A percentile compares a stretch with the other conserved stretches of the same genome.
These are phyloP conservation scores for Drosophila siamana DNA, from an alignment of 2,888 invertebrate genomes.

Conservation along the genomic window DNA sequence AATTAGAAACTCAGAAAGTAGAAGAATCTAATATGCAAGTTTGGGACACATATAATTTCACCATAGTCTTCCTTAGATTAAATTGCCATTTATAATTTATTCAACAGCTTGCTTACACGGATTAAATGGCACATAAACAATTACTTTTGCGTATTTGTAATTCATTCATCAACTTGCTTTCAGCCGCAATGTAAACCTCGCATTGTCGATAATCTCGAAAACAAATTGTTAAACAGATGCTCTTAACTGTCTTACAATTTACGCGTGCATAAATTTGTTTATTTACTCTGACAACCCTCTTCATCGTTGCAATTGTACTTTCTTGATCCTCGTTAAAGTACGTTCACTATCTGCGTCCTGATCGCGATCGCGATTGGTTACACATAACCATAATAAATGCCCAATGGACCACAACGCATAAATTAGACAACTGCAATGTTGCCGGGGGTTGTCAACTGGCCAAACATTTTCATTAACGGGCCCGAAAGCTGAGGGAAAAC, in stretches of 20 bases:
- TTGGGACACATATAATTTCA: no score
- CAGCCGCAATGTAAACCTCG: not conserved
- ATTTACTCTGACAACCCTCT: slow-evolving; percentile 37
- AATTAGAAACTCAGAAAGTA: no score
- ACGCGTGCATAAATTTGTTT: slow-evolving; percentile 26
- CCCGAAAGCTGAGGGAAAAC: slow-evolving; percentile 9
- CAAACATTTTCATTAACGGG: slow-evolving; percentile 66
- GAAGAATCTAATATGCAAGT: no score
- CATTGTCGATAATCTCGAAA: not conserved
- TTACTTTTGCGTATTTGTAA: no score
- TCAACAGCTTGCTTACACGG: not conserved
- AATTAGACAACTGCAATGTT: slow-evolving; percentile 48
- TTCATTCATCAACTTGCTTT: not conserved
- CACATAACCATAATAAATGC: slow-evolving; percentile 45
- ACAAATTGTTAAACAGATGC: slow-evolving; percentile 23
- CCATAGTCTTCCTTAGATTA: no score
- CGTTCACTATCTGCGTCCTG: slow-evolving; percentile 28
- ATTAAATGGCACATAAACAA: no score
- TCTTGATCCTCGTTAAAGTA: slow-evolving; percentile 20
- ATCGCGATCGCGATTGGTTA: slow-evolving; percentile 53
- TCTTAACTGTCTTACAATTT: slow-evolving; percentile 18
- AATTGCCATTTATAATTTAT: not conserved
- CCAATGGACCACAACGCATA: slow-evolving; percentile 70
- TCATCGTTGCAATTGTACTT: not conserved
- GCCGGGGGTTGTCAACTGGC: slow-evolving; percentile 41